Percentiles rank a stretch among this genome's conserved stretches.
Evolutionary conservation across 2,113 vertebrate genomes (phyloP).

Genomic region (Erinaceus europaeus): DNA sequence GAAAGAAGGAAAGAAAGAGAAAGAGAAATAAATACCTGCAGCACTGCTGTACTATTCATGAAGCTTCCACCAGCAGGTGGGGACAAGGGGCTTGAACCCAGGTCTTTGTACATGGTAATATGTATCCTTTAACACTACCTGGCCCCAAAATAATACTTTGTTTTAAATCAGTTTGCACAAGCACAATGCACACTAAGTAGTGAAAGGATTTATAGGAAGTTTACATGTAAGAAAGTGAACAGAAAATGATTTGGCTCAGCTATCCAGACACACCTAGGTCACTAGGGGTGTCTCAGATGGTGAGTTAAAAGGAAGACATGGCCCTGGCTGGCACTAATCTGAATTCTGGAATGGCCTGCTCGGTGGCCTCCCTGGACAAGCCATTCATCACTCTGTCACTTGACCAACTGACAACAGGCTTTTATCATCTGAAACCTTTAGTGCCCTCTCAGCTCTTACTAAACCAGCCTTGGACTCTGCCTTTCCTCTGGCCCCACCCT

Average conservation of each 20-base stretch:
- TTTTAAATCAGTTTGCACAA: constrained; percentile 14
- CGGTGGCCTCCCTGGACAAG: neutral
- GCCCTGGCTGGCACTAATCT: neutral
- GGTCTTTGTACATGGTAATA: no score
- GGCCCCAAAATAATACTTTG: neutral
- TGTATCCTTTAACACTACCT: no score
- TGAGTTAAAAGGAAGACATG: neutral
- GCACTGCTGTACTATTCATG: no score
- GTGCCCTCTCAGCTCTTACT: neutral
- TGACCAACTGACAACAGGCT: neutral
- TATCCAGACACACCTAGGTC: neutral
- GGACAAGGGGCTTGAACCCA: no score
- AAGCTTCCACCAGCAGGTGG: no score
- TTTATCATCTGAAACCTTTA: neutral
- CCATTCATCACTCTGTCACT: neutral
- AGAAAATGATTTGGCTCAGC: neutral
- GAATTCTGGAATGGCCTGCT: constrained; percentile 30
- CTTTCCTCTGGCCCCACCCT: neutral
- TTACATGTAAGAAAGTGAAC: neutral
- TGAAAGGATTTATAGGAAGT: constrained; percentile 23
- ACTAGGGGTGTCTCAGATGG: neutral
- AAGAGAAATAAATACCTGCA: no score
- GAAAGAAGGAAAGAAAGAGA: no score
- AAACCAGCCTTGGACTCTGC: neutral
- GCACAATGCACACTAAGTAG: neutral